A percentile compares a stretch with the other conserved stretches of the same genome.
phyloP scores from a whole-genome alignment of 2,113 vertebrate genomes.

The Hirundichthys speculiger region DNA sequence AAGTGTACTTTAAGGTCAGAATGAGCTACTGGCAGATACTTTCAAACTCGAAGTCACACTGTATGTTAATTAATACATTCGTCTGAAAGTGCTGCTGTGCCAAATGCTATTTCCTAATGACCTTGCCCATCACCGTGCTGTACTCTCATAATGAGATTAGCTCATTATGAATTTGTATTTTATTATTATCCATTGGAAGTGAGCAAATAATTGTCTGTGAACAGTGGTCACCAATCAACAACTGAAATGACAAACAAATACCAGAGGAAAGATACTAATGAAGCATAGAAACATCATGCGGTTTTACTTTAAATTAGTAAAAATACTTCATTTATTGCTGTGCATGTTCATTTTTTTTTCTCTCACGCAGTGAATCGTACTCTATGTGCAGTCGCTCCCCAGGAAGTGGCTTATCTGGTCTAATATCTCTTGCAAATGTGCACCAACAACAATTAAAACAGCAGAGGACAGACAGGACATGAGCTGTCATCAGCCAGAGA shows the following conservation, averaged over 20 bases:
- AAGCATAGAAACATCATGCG: not conserved
- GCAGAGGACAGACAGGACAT: too few species aligned
- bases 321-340: too few species aligned
- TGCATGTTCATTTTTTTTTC: too few species aligned
- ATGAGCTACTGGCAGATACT: constrained; percentile 57
- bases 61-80: constrained; percentile 64
- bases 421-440: too few species aligned
- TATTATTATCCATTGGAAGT: constrained; percentile 40
- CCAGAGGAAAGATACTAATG: not conserved
- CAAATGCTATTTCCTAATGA: constrained; percentile 56
- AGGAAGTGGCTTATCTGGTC: too few species aligned
- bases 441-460: too few species aligned
- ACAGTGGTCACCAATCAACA: constrained; percentile 18
- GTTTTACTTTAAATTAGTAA: too few species aligned
- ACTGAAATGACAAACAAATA: not conserved
- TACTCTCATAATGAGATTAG: constrained; percentile 36
- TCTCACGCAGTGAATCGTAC: too few species aligned
- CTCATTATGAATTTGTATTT: constrained; percentile 45
- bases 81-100: constrained; percentile 37
- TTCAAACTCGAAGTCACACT: constrained; percentile 50
- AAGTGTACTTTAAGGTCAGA: constrained; percentile 74
- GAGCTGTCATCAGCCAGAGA: too few species aligned
- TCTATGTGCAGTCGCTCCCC: too few species aligned
- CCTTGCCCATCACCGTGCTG: constrained; percentile 55
- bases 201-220: constrained; percentile 28